phyloP scores from a whole-genome alignment of 2,888 invertebrate species.

The Epinotia demarniana region DNA sequence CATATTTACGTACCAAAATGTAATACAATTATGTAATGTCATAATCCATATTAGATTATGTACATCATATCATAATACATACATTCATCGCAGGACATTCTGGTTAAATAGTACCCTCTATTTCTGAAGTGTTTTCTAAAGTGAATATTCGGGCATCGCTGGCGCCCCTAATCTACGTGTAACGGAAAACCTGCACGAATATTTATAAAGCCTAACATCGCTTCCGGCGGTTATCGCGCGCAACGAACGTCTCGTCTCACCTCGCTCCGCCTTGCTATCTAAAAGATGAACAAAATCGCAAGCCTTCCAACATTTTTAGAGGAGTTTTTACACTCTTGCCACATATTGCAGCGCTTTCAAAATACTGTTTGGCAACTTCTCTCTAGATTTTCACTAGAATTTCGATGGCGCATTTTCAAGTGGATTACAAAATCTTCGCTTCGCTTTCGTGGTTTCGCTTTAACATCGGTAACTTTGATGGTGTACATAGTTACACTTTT shows the following conservation, averaged over 20 bases:
- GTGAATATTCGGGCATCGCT: constrained; percentile 46
- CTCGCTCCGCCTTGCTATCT: constrained; percentile 29
- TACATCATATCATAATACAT: neutral
- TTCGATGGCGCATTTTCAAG: neutral
- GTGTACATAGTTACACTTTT: neutral
- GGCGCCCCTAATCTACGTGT: constrained; percentile 61
- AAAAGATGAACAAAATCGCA: constrained; percentile 30
- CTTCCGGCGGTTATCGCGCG: constrained; percentile 67
- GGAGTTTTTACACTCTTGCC: constrained; percentile 19
- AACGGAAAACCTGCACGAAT: constrained; percentile 62
- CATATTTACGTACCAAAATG: too few relatives aligned
- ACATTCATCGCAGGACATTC: neutral
- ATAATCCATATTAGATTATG: too few relatives aligned
- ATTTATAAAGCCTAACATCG: constrained; percentile 63
- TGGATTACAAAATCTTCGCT: neutral
- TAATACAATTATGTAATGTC: too few relatives aligned
- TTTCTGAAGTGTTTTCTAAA: constrained; percentile 7
- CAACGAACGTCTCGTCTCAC: constrained; percentile 50
- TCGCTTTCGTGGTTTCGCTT: neutral
- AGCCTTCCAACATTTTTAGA: constrained; percentile 23
- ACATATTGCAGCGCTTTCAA: constrained; percentile 26
- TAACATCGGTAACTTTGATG: neutral
- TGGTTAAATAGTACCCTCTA: neutral
- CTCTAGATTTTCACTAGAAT: constrained; percentile 12
- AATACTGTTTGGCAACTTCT: constrained; percentile 8